phyloP scores from a whole-genome alignment of 2,888 invertebrate genomes.

The Eupithecia tripunctaria region DNA sequence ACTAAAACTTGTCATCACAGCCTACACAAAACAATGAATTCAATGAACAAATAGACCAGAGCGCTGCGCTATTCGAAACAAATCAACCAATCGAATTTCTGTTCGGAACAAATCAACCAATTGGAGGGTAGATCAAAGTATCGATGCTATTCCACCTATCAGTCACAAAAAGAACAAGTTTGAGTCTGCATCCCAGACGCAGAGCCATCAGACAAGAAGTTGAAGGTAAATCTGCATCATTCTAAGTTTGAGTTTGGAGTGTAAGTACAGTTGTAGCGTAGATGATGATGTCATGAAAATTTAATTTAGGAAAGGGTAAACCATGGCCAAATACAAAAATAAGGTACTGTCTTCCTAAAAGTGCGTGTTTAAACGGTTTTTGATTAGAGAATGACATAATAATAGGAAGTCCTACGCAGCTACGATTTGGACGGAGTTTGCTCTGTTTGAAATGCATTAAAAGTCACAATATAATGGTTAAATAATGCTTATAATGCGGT shows the following conservation, averaged over 20 bases:
- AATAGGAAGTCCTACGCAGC: too few species aligned
- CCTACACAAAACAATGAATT: not conserved
- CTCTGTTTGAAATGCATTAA: not conserved
- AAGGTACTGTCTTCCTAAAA: too few species aligned
- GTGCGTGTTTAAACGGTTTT: too few species aligned
- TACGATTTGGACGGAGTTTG: too few species aligned
- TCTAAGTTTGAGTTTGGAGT: not conserved
- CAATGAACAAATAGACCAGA: not conserved
- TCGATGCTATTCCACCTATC: not conserved
- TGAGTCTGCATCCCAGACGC: not conserved
- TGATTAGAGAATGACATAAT: too few species aligned
- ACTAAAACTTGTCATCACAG: constrained; percentile 1
- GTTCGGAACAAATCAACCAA: constrained; percentile 1
- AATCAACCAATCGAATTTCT: constrained; percentile 10
- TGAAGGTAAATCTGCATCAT: too few species aligned
- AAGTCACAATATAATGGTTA: not conserved
- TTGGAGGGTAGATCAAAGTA: constrained; percentile 4
- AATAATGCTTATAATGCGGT: not conserved
- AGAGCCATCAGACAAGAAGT: too few species aligned
- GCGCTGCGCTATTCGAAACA: not conserved
- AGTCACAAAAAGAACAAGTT: not conserved
- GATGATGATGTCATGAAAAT: not conserved
- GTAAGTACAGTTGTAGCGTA: not conserved
- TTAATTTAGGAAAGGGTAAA: too few species aligned
- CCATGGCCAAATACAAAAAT: too few species aligned